Evolutionary conservation across 1,140 invertebrate genomes (phyloP).

Genomic region (Spodoptera frugiperda): DNA sequence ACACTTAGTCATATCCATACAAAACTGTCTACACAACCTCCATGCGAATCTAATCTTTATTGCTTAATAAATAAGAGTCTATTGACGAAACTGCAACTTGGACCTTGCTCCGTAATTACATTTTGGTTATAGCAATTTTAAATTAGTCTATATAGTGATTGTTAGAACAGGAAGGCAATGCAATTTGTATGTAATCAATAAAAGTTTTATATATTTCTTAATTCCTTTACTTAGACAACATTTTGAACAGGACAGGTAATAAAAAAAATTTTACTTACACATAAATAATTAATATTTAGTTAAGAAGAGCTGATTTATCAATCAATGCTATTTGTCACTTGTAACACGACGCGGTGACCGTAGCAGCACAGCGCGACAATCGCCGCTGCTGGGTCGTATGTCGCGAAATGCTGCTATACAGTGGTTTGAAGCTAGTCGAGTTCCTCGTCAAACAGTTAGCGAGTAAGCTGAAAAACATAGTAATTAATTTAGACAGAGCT

Average conservation of each 20-base stretch:
- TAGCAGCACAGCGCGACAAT: no score
- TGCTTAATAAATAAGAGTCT: background rate
- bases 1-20: slow-evolving; percentile 33
- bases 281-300: no score
- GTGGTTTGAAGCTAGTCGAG: no score
- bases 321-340: no score
- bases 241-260: background rate
- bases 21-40: background rate
- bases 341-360: no score
- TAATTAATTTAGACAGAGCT: no score
- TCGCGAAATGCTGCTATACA: no score
- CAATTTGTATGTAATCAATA: slow-evolving; percentile 3
- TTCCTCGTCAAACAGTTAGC: no score
- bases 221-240: background rate
- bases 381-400: no score
- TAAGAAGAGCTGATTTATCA: no score
- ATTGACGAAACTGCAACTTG: background rate
- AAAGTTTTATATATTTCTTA: background rate
- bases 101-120: background rate
- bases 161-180: slow-evolving; percentile 19
- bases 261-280: no score
- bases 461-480: no score
- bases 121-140: slow-evolving; percentile 12
- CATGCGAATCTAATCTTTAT: background rate
- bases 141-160: background rate